Evolutionary conservation across 2,797 vertebrate genomes (phyloP).

Genomic region (Perodicticus potto): DNA sequence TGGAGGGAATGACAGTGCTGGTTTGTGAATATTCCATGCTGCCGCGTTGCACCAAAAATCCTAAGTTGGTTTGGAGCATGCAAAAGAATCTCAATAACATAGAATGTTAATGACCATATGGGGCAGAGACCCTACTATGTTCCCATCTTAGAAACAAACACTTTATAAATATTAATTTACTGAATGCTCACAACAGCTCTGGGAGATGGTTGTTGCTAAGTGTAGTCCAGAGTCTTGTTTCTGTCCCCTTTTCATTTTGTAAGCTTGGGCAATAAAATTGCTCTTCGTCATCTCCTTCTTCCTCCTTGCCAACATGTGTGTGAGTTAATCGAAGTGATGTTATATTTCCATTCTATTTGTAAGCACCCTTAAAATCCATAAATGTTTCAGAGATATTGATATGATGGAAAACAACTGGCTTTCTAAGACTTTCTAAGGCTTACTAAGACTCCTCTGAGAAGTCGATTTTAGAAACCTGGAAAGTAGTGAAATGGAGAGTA

Average conservation of each 20-base stretch:
- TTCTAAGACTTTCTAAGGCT: no score
- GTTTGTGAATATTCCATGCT: rapidly evolving
- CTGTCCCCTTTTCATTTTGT: background rate
- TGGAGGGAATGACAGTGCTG: rapidly evolving
- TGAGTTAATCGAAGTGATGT: background rate
- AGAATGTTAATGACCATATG: background rate
- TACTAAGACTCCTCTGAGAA: background rate
- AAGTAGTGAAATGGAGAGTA: background rate
- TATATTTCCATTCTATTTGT: background rate
- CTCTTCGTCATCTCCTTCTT: background rate
- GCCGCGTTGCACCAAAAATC: background rate
- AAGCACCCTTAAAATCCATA: background rate
- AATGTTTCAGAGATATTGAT: background rate
- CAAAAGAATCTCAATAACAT: background rate
- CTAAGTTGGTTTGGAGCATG: background rate
- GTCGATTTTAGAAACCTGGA: background rate
- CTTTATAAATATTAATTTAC: rapidly evolving
- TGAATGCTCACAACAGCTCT: background rate
- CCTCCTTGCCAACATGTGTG: background rate
- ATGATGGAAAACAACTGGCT: background rate
- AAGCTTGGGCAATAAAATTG: background rate
- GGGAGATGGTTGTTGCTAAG: background rate
- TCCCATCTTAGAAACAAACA: background rate
- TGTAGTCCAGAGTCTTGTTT: background rate
- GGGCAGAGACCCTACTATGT: rapidly evolving